Evolutionary conservation across 2,113 vertebrate species (phyloP).

Genomic region (Hyperoodon ampullatus): DNA sequence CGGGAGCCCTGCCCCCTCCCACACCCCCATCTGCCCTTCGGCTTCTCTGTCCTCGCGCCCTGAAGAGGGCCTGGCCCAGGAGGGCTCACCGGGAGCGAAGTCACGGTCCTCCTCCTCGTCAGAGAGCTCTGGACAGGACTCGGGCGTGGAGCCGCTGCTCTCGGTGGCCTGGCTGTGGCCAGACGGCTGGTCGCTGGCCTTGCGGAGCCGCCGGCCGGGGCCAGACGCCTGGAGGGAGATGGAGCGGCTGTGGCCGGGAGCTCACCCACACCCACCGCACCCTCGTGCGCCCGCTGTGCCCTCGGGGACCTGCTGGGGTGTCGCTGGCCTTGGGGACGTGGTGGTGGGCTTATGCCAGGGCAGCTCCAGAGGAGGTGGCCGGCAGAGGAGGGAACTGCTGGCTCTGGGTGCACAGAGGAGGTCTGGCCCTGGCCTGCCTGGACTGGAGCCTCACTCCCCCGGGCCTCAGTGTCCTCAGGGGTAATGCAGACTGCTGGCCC

Average conservation of each 20-base stretch:
- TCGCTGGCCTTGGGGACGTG: background rate
- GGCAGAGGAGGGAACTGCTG: accelerated
- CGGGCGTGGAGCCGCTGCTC: slow-evolving; percentile 95
- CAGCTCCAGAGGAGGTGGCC: no score
- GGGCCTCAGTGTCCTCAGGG: background rate
- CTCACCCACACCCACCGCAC: background rate
- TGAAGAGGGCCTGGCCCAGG: no score
- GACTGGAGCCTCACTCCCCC: no score
- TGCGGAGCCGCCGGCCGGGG: slow-evolving; percentile 87
- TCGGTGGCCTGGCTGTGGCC: slow-evolving; percentile 96
- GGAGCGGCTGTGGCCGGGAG: accelerated
- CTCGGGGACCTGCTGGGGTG: background rate
- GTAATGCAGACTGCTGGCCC: background rate
- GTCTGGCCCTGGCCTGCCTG: no score
- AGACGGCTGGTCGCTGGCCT: slow-evolving; percentile 94
- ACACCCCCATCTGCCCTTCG: accelerated
- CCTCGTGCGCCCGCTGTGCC: background rate
- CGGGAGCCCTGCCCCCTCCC: no score
- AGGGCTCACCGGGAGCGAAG: background rate
- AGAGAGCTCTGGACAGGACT: slow-evolving; percentile 95
- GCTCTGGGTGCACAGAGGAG: background rate
- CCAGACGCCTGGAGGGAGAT: slow-evolving; percentile 76
- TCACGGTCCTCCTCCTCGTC: slow-evolving; percentile 82
- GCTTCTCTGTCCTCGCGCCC: background rate
- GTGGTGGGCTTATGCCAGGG: background rate